These are phyloP conservation scores for Coregonus suidteri DNA, from an alignment of 2,797 vertebrate genomes.

Conservation along the genomic window DNA sequence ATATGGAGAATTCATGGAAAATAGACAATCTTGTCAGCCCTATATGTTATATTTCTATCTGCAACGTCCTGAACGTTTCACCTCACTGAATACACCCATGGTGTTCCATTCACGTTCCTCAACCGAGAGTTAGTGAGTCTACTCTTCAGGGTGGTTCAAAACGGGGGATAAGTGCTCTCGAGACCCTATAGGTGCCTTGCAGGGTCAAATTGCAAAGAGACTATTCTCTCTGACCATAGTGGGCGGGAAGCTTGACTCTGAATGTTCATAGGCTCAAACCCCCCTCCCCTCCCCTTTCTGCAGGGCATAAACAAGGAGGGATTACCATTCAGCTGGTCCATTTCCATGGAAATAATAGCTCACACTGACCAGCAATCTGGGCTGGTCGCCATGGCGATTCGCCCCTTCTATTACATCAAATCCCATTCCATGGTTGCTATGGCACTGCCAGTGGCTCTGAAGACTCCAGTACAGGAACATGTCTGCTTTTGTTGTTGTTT, in stretches of 20 bases:
- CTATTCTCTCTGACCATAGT: not conserved
- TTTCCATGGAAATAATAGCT: slow-evolving; percentile 78
- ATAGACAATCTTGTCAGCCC: too few relatives aligned
- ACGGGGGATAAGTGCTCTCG: too few relatives aligned
- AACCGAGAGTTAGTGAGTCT: not conserved
- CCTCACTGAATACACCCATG: not conserved
- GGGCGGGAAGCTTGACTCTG: not conserved
- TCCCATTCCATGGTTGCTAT: slow-evolving; percentile 68
- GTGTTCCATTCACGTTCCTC: not conserved
- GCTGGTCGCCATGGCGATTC: slow-evolving; percentile 77
- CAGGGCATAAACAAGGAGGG: slow-evolving; percentile 68
- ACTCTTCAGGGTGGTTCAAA: not conserved
- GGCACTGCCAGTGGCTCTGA: slow-evolving; percentile 54
- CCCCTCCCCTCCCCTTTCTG: slow-evolving; percentile 41
- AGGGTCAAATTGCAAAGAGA: slow-evolving; percentile 12
- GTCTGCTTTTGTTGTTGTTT: slow-evolving; percentile 21
- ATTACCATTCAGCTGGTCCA: slow-evolving; percentile 71
- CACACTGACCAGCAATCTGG: slow-evolving; percentile 69
- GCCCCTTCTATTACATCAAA: slow-evolving; percentile 67
- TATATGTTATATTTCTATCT: not conserved
- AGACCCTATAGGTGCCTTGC: not conserved
- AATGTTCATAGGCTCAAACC: slow-evolving; percentile 32
- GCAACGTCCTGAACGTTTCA: not conserved
- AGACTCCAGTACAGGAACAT: slow-evolving; percentile 21
- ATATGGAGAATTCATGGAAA: too few relatives aligned